These are phyloP conservation scores for Smithornis capensis DNA, from an alignment of 2,113 vertebrate species.

Conservation along the genomic window DNA sequence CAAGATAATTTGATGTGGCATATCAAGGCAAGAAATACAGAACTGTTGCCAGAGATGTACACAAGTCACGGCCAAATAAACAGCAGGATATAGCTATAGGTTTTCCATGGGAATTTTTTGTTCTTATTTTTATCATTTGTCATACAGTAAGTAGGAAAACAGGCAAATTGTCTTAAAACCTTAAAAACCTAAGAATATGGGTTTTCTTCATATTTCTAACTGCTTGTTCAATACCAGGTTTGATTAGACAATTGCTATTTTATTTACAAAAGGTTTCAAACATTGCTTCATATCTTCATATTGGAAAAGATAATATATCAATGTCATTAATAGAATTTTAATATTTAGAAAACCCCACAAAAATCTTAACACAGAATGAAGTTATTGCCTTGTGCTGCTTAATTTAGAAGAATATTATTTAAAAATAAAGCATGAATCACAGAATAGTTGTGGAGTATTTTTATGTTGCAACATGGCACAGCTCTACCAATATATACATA, in stretches of 20 bases:
- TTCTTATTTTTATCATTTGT: not conserved
- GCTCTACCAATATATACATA: not conserved
- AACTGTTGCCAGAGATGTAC: not conserved
- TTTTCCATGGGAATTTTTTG: not conserved
- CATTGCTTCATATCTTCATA: not conserved
- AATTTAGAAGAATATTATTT: not conserved
- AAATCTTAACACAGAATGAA: not conserved
- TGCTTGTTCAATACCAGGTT: not conserved
- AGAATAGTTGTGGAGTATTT: not conserved
- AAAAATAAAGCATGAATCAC: not conserved
- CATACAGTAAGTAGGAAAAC: not conserved
- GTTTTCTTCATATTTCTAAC: not conserved
- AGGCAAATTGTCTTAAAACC: not conserved
- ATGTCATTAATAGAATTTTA: not conserved
- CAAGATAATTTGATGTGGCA: constrained; percentile 27
- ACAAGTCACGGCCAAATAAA: not conserved
- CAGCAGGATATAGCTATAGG: not conserved
- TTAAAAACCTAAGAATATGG: not conserved
- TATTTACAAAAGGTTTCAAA: not conserved
- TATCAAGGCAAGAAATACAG: not conserved
- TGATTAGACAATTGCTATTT: not conserved
- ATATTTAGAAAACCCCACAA: not conserved
- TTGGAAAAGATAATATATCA: not conserved
- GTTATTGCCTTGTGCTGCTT: not conserved
- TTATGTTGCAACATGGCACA: not conserved